phyloP scores from a whole-genome alignment of 1,140 invertebrate genomes.

The Drosophila sechellia region DNA sequence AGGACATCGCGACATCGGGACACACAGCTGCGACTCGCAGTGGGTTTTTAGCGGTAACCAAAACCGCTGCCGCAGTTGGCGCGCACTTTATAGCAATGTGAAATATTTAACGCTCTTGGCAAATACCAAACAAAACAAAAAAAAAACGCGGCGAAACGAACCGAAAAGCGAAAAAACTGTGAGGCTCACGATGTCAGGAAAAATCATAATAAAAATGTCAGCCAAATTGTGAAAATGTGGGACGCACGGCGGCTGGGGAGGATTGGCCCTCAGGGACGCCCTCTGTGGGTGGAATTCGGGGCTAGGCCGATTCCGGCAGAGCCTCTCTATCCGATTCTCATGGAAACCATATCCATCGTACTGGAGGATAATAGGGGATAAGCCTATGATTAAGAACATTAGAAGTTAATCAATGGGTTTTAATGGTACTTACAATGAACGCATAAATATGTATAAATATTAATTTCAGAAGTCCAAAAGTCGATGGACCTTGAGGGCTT shows the following conservation, averaged over 20 bases:
- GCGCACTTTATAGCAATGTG: conserved; percentile 76
- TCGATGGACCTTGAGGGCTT: background rate
- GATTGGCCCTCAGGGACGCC: conserved; percentile 1
- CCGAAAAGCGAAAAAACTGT: conserved; percentile 23
- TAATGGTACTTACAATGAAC: background rate
- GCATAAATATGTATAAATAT: no score
- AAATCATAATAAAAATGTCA: conserved; percentile 72
- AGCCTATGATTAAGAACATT: background rate
- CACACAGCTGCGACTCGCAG: conserved; percentile 27
- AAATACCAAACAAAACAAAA: conserved; percentile 27
- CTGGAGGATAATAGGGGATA: conserved; percentile 13
- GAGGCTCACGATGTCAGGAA: conserved; percentile 25
- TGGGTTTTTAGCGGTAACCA: conserved; percentile 12
- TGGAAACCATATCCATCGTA: background rate
- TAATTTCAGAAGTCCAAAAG: background rate
- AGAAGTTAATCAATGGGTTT: background rate
- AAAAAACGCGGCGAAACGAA: conserved; percentile 12
- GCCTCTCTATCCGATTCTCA: conserved; percentile 20
- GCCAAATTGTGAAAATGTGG: conserved; percentile 71
- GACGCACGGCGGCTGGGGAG: conserved; percentile 29
- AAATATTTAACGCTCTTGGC: conserved; percentile 73
- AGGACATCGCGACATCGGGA: background rate
- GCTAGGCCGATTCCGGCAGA: conserved; percentile 11
- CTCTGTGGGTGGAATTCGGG: conserved; percentile 22
- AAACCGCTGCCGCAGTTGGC: conserved; percentile 46